A percentile compares a stretch with the other conserved stretches of the same genome.
phyloP scores from a whole-genome alignment of 2,797 vertebrate species.

The Darevskia nairensis region DNA sequence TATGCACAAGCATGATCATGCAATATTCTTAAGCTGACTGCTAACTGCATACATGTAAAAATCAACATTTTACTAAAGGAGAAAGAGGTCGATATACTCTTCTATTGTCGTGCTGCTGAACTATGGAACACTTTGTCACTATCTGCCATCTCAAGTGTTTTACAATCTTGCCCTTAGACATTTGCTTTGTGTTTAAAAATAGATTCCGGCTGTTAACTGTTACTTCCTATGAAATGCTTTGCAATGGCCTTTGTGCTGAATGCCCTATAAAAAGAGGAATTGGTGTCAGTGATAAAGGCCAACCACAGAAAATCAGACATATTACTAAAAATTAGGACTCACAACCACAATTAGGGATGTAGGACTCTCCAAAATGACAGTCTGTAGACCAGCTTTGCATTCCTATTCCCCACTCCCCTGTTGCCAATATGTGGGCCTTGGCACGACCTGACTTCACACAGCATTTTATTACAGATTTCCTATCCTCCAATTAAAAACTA shows the following conservation, averaged over 20 bases:
- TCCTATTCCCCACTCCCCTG: background rate
- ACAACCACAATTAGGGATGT: background rate
- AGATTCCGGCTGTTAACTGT: constrained; percentile 10
- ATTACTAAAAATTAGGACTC: constrained; percentile 24
- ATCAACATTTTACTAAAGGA: background rate
- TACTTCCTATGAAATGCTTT: constrained; percentile 30
- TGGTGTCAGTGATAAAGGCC: constrained; percentile 25
- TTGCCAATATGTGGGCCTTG: background rate
- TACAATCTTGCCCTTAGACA: constrained; percentile 17
- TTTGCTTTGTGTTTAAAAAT: constrained; percentile 44
- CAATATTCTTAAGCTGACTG: background rate
- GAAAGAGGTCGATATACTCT: background rate
- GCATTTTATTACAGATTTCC: constrained; percentile 5
- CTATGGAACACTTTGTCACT: constrained; percentile 27
- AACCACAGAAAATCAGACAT: background rate
- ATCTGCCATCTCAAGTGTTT: constrained; percentile 4
- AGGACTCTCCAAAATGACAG: constrained; percentile 1
- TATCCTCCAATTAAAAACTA: constrained; percentile 8
- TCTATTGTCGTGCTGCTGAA: constrained; percentile 24
- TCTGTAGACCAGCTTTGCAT: background rate
- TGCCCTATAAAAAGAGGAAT: constrained; percentile 34
- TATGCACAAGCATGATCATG: background rate
- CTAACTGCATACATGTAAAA: background rate
- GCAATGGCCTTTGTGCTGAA: constrained; percentile 23
- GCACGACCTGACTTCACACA: background rate